These are phyloP conservation scores for Toxostoma redivivum DNA, from an alignment of 2,113 vertebrate genomes.

Conservation along the genomic window DNA sequence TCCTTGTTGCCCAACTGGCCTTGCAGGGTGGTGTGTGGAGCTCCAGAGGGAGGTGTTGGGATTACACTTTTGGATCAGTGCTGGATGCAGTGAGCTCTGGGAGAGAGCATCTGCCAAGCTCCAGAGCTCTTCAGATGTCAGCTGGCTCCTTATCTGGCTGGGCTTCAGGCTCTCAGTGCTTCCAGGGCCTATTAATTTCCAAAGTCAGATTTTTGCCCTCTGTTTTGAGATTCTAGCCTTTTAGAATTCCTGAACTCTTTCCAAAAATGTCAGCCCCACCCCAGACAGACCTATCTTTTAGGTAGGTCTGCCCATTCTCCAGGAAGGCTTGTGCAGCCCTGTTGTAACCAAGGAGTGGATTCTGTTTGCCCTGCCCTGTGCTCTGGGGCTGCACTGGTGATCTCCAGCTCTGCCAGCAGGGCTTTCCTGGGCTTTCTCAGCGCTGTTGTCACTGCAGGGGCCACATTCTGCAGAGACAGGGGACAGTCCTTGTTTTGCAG, in stretches of 20 bases:
- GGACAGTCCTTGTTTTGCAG: not conserved
- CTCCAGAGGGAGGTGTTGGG: not conserved
- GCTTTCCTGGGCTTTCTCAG: not conserved
- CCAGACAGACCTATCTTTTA: not conserved
- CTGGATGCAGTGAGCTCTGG: not conserved
- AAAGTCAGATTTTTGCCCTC: not conserved
- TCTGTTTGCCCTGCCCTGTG: not conserved
- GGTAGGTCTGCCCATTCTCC: not conserved
- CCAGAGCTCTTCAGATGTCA: not conserved
- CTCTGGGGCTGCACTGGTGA: rapidly evolving
- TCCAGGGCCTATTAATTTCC: not conserved
- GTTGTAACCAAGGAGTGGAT: not conserved
- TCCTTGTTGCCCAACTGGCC: not conserved
- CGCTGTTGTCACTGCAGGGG: not conserved
- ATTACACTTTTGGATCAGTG: rapidly evolving
- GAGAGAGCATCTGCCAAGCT: not conserved
- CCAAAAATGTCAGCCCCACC: conserved; percentile 9
- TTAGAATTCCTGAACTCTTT: conserved; percentile 25
- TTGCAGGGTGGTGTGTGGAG: not conserved
- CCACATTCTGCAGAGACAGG: not conserved
- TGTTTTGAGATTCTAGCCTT: not conserved
- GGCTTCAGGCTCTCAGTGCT: not conserved
- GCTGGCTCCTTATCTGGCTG: not conserved
- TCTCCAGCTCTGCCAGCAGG: not conserved
- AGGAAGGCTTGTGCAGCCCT: not conserved